Evolutionary conservation across 2,888 invertebrate species (phyloP).

Genomic region (Ochropacha duplaris): DNA sequence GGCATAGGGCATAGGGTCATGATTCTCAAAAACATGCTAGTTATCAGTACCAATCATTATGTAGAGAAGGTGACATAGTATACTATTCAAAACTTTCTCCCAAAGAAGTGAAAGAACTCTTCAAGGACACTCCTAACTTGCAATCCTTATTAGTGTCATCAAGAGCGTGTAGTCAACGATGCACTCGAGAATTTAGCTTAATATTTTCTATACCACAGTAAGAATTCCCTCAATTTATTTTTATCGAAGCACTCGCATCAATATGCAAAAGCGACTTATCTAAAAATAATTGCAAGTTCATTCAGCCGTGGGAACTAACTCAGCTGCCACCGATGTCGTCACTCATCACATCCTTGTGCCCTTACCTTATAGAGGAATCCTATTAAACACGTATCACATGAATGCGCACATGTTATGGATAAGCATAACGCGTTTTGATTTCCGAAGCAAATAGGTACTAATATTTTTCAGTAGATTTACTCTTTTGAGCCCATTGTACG

Average conservation of each 20-base stretch:
- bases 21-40: too few species aligned
- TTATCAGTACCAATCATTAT: too few species aligned
- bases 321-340: background rate
- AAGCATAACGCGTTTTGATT: background rate
- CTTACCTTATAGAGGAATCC: background rate
- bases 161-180: too few species aligned
- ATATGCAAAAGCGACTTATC: conserved; percentile 4
- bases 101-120: too few species aligned
- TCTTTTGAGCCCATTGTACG: too few species aligned
- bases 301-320: background rate
- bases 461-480: too few species aligned
- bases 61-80: too few species aligned
- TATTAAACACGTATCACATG: background rate
- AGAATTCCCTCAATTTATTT: background rate
- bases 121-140: too few species aligned
- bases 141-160: too few species aligned
- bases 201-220: background rate
- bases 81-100: too few species aligned
- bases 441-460: too few species aligned
- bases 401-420: background rate
- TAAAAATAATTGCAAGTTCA: background rate
- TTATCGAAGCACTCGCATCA: background rate
- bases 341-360: background rate
- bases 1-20: too few species aligned
- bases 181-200: background rate